Evolutionary conservation across 2,113 vertebrate genomes (phyloP), one percentile per base, ranked within the genome.

Genomic region (Ictidomys tridecemlineatus): DNA sequence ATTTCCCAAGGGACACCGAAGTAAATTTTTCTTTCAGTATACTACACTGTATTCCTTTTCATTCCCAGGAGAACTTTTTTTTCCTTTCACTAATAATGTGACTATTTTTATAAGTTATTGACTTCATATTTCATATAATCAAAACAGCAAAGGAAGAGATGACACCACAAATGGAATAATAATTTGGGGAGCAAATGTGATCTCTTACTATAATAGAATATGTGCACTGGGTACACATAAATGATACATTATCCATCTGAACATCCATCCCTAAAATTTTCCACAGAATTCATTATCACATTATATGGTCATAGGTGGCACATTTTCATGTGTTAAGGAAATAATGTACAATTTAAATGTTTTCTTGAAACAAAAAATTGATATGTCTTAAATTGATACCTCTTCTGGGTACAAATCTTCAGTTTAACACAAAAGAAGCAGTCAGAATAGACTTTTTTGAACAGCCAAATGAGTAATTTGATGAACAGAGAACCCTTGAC

Each of bases 281-380:
- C 53, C 88, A 82, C 28, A 34, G 61, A 79, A 37, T 89, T 83
- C n/a, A 8, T 45, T 69, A 69, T 65, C 32, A 48, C 22, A 5
- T 85, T 63, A 8, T 53, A 42, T 80, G 28, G n/a, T 58, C 65
- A 63, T 76, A 8, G 69, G 20, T 76, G 42, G 48, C 56, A 89
- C 63, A 72, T 53, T 79, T 76, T 84, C 67, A 48, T 39, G n/a
- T 48, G 16, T 51, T 53, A 96, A 94, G n/a, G 24, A 93, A 78
- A 89, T 83, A 73, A 88, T 45, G 18, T 32, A 61, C 17, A 72
- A 89, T 89, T 88, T 93, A 87, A 94, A 87, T 63, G 84, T 79
- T 72, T 80, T 92, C 63, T 89, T 79, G 22, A 70, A 28, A 95
- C 24, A 92, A 53, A 82, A 16, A 82, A 80, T 82, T 67, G 56